phyloP scores from a whole-genome alignment of 2,797 vertebrate genomes.

The Acrossocheilus fasciatus region DNA sequence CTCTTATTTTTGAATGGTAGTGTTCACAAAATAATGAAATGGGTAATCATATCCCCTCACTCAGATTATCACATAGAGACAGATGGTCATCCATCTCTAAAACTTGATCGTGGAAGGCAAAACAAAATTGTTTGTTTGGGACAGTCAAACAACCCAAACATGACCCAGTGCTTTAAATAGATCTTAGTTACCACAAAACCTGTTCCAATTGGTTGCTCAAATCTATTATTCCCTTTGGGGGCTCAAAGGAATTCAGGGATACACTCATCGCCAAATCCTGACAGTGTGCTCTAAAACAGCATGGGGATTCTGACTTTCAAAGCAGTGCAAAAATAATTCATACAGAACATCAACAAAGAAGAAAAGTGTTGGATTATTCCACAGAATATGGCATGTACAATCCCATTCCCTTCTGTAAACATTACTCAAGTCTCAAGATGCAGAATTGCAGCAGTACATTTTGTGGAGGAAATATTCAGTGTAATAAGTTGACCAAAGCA shows the following conservation, averaged over 20 bases:
- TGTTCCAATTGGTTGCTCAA: constrained; percentile 25
- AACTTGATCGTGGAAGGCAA: constrained; percentile 31
- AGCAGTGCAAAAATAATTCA: background rate
- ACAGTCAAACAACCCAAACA: constrained; percentile 24
- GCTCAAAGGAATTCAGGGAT: constrained; percentile 29
- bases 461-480: background rate
- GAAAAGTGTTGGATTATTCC: background rate
- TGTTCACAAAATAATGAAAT: background rate
- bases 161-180: constrained; percentile 25
- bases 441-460: background rate
- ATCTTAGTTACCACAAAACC: constrained; percentile 26
- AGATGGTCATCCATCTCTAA: constrained; percentile 42
- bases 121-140: constrained; percentile 16
- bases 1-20: background rate
- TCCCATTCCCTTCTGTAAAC: background rate
- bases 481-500: constrained; percentile 8
- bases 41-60: constrained; percentile 5
- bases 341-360: background rate
- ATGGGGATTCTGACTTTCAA: constrained; percentile 19
- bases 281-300: background rate
- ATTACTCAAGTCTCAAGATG: background rate
- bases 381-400: background rate
- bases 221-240: constrained; percentile 13
- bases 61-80: constrained; percentile 31
- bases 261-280: constrained; percentile 12